Percentiles rank a stretch among this genome's conserved stretches.
These are phyloP conservation scores for Branchellion lobata DNA, from an alignment of 2,888 invertebrate species.

Conservation along the genomic window DNA sequence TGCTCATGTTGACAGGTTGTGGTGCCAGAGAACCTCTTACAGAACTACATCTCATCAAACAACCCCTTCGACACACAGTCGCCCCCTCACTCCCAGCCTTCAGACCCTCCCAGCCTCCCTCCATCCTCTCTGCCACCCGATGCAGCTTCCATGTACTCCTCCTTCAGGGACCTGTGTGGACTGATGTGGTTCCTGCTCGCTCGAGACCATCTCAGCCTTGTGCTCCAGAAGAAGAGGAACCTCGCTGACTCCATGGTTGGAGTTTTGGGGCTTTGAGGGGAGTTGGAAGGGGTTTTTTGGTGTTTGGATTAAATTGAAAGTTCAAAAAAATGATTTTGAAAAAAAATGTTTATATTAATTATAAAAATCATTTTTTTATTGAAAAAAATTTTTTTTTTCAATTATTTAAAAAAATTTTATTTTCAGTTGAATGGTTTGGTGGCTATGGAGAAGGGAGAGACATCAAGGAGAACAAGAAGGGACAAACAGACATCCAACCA, in stretches of 20 bases:
- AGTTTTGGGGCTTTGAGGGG: no score
- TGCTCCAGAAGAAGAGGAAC: conserved; percentile 15
- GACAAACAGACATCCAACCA: background rate
- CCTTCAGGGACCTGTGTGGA: conserved; percentile 28
- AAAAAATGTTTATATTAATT: no score
- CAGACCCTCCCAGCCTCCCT: background rate
- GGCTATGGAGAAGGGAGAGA: background rate
- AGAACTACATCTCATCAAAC: background rate
- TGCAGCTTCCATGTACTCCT: background rate
- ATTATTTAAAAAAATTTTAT: background rate
- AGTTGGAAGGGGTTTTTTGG: no score
- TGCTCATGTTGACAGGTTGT: background rate
- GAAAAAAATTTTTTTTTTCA: background rate
- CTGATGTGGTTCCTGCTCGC: conserved; percentile 28
- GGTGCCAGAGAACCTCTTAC: background rate
- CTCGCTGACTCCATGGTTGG: background rate
- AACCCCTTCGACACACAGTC: background rate
- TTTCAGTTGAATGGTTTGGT: background rate
- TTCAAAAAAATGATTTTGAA: no score
- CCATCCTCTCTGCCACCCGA: background rate
- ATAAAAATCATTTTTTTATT: no score
- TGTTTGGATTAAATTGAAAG: no score
- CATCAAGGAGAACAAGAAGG: background rate
- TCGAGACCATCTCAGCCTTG: conserved; percentile 18
- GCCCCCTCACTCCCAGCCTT: background rate